phyloP scores from a whole-genome alignment of 2,797 vertebrate genomes.

The Phrynocephalus vlangalii region DNA sequence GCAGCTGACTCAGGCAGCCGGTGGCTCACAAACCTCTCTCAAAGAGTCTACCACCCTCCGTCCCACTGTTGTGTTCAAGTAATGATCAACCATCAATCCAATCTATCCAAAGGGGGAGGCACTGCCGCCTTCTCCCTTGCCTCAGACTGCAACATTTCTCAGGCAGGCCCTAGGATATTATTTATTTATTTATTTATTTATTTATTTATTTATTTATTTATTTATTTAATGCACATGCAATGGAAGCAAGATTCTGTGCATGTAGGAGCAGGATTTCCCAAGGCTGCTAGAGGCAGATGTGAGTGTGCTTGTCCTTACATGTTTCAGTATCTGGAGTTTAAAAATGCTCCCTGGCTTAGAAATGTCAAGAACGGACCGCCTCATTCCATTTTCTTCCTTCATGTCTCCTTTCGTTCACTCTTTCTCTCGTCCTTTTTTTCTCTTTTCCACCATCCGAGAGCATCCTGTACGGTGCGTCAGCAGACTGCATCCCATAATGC shows the following conservation, averaged over 20 bases:
- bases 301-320: not conserved
- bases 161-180: too few relatives aligned
- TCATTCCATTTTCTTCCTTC: not conserved
- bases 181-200: too few relatives aligned
- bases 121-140: too few relatives aligned
- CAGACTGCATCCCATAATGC: not conserved
- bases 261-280: not conserved
- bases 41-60: too few relatives aligned
- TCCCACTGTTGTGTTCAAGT: too few relatives aligned
- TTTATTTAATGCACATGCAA: not conserved
- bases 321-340: not conserved
- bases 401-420: not conserved
- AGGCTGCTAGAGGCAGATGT: not conserved
- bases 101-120: too few relatives aligned
- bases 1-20: too few relatives aligned
- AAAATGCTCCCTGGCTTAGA: too few relatives aligned
- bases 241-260: not conserved
- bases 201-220: too few relatives aligned
- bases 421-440: not conserved
- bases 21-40: too few relatives aligned
- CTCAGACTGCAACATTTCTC: too few relatives aligned
- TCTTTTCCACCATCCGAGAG: not conserved
- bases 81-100: too few relatives aligned
- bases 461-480: not conserved
- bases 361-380: not conserved